Evolutionary conservation across 30 jellyfish, hydroid and myxozoan genomes (phyloP).

Genomic region (Morbakka virulenta): DNA sequence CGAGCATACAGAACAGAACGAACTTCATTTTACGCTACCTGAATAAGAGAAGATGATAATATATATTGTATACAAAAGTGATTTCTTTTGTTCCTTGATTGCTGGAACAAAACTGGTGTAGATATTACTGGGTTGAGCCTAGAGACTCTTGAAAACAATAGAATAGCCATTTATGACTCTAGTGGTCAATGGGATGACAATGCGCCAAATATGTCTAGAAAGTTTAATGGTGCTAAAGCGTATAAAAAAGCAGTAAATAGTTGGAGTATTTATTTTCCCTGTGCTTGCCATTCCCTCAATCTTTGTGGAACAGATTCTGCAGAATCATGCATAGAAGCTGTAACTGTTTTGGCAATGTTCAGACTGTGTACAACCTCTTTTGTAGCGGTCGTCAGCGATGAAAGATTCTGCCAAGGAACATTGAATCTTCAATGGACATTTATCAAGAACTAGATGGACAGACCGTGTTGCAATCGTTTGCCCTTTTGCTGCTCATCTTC

Average conservation of each 20-base stretch:
- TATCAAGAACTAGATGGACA: slow-evolving; percentile 56
- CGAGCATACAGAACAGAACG: not conserved
- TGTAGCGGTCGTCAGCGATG: slow-evolving; percentile 14
- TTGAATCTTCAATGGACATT: not conserved
- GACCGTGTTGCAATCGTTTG: slow-evolving; percentile 57
- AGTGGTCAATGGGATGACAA: slow-evolving; percentile 67
- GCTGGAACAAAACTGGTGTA: slow-evolving; percentile 57
- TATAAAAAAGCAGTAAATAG: slow-evolving; percentile 36
- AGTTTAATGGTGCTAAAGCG: slow-evolving; percentile 62
- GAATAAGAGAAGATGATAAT: not conserved
- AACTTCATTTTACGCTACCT: not conserved
- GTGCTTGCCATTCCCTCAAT: too few species aligned
- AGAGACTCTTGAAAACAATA: slow-evolving; percentile 39
- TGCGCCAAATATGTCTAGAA: slow-evolving; percentile 68
- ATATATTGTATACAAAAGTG: slow-evolving; percentile 10
- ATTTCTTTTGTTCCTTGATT: slow-evolving; percentile 30
- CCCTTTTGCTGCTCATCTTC: slow-evolving; percentile 55
- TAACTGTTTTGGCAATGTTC: slow-evolving; percentile 42
- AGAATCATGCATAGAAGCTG: slow-evolving; percentile 54
- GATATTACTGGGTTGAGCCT: slow-evolving; percentile 34
- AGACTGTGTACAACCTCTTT: too few species aligned
- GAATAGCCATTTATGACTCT: slow-evolving; percentile 41
- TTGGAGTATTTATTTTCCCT: slow-evolving; percentile 33
- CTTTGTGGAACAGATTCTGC: too few species aligned
- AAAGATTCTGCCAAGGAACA: slow-evolving; percentile 17